These are phyloP conservation scores for Ferdinandea cuprea DNA, from an alignment of 2,888 invertebrate genomes.

Conservation along the genomic window DNA sequence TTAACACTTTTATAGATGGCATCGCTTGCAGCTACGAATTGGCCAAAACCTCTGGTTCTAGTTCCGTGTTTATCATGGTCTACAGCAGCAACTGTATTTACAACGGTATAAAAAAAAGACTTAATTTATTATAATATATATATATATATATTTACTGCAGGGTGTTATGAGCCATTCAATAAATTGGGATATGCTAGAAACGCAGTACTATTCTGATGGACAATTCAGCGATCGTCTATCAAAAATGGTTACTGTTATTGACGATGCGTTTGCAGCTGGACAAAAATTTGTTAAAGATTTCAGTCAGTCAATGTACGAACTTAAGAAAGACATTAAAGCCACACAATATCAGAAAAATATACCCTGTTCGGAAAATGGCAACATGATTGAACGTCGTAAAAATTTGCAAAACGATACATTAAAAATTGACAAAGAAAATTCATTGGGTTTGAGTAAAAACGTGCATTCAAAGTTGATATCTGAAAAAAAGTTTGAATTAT, in stretches of 20 bases:
- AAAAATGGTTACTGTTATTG: conserved; percentile 93
- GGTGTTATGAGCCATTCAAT: conserved; percentile 98
- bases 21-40: conserved; percentile 96
- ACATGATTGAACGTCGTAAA: conserved; percentile 5
- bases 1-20: conserved; percentile 90
- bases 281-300: conserved; percentile 89
- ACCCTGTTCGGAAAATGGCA: background rate
- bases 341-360: background rate
- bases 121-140: too few relatives aligned
- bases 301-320: conserved; percentile 83
- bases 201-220: conserved; percentile 92
- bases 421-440: conserved; percentile 77
- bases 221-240: conserved; percentile 91
- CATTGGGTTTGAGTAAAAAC: conserved; percentile 83
- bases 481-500: conserved; percentile 83
- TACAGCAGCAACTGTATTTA: conserved; percentile 97
- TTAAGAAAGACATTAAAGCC: conserved; percentile 82
- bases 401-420: conserved; percentile 78
- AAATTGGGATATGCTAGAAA: conserved; percentile 95
- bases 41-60: conserved; percentile 96
- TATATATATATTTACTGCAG: conserved; percentile 83
- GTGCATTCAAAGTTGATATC: conserved; percentile 84
- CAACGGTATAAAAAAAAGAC: conserved; percentile 87
- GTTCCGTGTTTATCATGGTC: conserved; percentile 99
- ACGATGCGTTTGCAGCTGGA: conserved; percentile 89